A percentile compares a stretch with the other conserved stretches of the same genome.
Evolutionary conservation across 2,888 invertebrate genomes (phyloP).

Genomic region (Drosophila nr. perissopoda): DNA sequence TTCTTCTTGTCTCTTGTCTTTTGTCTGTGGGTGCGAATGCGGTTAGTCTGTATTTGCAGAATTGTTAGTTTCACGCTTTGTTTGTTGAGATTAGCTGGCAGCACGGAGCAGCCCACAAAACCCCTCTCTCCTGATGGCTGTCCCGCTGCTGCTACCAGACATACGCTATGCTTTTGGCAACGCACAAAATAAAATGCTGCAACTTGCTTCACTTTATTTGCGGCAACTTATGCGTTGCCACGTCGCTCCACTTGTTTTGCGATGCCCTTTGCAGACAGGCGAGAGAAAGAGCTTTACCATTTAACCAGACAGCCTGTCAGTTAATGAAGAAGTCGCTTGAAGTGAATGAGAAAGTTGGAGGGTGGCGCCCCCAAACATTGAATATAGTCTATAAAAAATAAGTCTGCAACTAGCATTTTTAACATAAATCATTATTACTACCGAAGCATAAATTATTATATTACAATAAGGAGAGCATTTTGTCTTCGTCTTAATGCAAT

Average conservation of each 20-base stretch:
- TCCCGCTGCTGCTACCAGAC: slow-evolving; percentile 15
- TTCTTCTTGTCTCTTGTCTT: slow-evolving; percentile 6
- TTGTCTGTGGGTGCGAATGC: slow-evolving; percentile 46
- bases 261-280: slow-evolving; percentile 31
- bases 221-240: slow-evolving; percentile 64
- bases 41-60: slow-evolving; percentile 75
- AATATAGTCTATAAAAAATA: neutral
- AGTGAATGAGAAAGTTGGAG: neutral
- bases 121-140: neutral
- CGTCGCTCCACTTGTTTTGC: slow-evolving; percentile 53
- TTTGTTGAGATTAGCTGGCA: slow-evolving; percentile 60
- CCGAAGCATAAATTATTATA: neutral
- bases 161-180: slow-evolving; percentile 42
- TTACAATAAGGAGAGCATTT: slow-evolving; percentile 47
- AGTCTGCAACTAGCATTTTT: neutral
- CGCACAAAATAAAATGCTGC: slow-evolving; percentile 72
- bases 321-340: neutral
- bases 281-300: slow-evolving; percentile 23
- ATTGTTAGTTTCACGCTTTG: slow-evolving; percentile 70
- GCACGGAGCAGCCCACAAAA: slow-evolving; percentile 19
- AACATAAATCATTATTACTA: neutral
- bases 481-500: slow-evolving; percentile 33
- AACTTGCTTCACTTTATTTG: slow-evolving; percentile 68
- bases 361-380: neutral
- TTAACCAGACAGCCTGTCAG: slow-evolving; percentile 11